Evolutionary conservation across 2,113 vertebrate species (phyloP), one percentile per base, ranked within the genome.

Genomic region (Psittacus erithacus): DNA sequence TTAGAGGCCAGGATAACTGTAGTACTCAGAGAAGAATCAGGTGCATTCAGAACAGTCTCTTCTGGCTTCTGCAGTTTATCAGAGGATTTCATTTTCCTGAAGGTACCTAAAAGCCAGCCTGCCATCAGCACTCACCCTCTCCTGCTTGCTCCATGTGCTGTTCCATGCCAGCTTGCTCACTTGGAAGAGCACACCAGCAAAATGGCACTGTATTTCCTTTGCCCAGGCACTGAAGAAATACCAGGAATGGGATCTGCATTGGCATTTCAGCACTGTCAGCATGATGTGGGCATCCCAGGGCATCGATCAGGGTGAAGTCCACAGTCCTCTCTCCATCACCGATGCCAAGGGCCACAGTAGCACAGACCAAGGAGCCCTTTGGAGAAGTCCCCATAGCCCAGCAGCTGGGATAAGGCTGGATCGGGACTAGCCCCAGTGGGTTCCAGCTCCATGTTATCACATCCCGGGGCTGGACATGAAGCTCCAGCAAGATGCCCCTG

Each of bases 251-350:
- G 35, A 79, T 62, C 1, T 0, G 79, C 47, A 46, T 2, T 5
- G 5, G 1, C 17, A 2, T 1, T 5, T 5, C 60, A 46, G 9
- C 1, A 2, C 16, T 2, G 74, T 44, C 31, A 57, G 55, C 55
- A n/a, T n/a, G 53, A 9, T 5, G 64, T 8, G 18, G 12, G 18
- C 74, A 49, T 8, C 43, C 23, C 71, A 33, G 28, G 47, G 28
- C 83, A 49, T 14, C 52, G 23, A 10, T 8, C 1, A 1, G 23
- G 15, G 10, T 8, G 24, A 49, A 29, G 50, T 41, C 43, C 28
- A 27, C 1, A 1, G 38, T 59, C 35, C 50, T 86, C 31, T 25
- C 52, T 46, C 18, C 75, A 15, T 17, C 4, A 4, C 55, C 1
- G 1, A 20, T 19, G 64, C 64, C 3, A 1, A 47, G 29, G 28